Evolutionary conservation across 2,113 vertebrate species (phyloP), one percentile per base, ranked within the genome.

Genomic region (Oenanthe oenanthe): DNA sequence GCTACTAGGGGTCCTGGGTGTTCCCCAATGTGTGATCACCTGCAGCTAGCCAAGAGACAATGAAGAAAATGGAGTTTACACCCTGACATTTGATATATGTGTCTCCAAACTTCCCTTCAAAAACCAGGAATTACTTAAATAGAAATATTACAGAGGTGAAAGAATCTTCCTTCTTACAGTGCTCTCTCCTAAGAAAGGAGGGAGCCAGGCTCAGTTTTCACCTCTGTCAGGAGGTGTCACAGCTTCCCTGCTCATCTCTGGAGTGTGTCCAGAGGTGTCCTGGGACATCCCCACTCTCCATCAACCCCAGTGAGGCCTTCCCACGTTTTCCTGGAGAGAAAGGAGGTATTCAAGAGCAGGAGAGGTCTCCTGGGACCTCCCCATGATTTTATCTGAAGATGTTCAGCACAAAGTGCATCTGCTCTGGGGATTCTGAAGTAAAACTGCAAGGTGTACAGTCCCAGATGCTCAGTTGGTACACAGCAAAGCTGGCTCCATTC

Each of bases 361-460:
- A 85, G 19, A n/a, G 3, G 4, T 63, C 38, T 78, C 28, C 50
- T 4, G 13, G 25, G 38, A 74, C 9, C 3, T 32, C 12, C 10
- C 25, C 14, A 9, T 36, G 70, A 36, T 60, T 70, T 68, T n/a
- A 25, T 24, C 21, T 72, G 12, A 58, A 29, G 21, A 45, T 50
- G 9, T 10, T 74, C 47, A 66, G 12, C 2, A 2, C 20, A 42
- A 32, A 54, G 19, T 68, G 25, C 12, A 34, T 42, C 36, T 63
- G 0, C 40, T 60, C 13, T 17, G 28, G 10, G 8, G 16, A 56
- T 65, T 87, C 81, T 80, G 48, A 62, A 76, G 63, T 25, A 63
- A 13, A 56, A 24, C 19, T 48, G 13, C 0, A 12, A 61, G 31
- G 47, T 11, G 1, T 1, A 10, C 2, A 25, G 57, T n/a, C 15